Evolutionary conservation across 2,113 vertebrate species (phyloP).

Genomic region (Xiphophorus hellerii): DNA sequence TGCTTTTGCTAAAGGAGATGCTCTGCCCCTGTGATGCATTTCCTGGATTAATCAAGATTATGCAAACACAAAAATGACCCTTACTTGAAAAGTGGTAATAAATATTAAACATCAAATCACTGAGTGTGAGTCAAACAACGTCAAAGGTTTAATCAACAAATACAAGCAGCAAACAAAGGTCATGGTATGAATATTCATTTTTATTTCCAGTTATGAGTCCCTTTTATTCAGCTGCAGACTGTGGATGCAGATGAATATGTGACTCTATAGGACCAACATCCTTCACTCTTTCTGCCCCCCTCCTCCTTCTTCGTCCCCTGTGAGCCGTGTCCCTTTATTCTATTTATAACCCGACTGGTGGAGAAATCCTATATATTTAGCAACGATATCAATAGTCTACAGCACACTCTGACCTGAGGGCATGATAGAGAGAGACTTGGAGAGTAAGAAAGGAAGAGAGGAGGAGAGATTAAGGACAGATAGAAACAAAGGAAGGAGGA

Average conservation of each 20-base stretch:
- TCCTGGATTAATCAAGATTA: too few relatives aligned
- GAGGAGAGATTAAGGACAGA: constrained; percentile 22
- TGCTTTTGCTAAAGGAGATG: too few relatives aligned
- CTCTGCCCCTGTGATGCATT: too few relatives aligned
- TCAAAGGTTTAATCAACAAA: not conserved
- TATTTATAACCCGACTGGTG: constrained; percentile 74
- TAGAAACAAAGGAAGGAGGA: constrained; percentile 37
- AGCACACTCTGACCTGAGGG: constrained; percentile 78
- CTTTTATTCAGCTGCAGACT: not conserved
- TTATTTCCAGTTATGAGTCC: not conserved
- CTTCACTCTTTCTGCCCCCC: constrained; percentile 40
- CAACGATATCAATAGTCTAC: constrained; percentile 77
- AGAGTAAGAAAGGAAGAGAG: constrained; percentile 8
- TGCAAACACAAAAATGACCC: not conserved
- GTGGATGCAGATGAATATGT: constrained; percentile 3
- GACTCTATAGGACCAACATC: constrained; percentile 12
- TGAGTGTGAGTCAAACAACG: not conserved
- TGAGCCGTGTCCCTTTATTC: constrained; percentile 68
- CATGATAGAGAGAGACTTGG: constrained; percentile 31
- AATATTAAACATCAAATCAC: not conserved
- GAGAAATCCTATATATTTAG: constrained; percentile 81
- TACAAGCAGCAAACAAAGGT: not conserved
- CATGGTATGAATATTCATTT: not conserved
- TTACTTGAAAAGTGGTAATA: not conserved
- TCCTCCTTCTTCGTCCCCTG: constrained; percentile 54